Base-by-base conservation (phyloP, 2,888 invertebrate species). In the Nycteola revayana region DNA sequence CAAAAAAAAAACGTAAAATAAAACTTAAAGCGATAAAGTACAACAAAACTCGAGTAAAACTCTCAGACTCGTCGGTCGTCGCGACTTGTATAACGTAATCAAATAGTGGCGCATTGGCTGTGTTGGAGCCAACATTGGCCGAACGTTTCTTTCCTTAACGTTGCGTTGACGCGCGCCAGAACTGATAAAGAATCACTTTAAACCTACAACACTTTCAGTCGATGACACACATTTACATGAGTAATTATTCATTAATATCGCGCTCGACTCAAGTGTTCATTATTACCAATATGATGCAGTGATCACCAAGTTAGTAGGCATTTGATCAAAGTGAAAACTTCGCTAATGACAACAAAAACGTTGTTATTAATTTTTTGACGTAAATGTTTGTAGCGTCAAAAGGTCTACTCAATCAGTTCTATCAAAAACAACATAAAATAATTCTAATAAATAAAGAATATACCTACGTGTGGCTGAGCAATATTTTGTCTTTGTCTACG, bases 41-140 rank as follows among this genome's bases (percentile, higher is more conserved):
- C 61, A 77, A 74, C 70, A 68, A 68, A 74, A 69, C 60, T 71
- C 63, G 59, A 64, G 60, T 64, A 64, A 60, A 61, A 53, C 49
- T 51, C 60, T 78, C 76, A 74, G 77, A 80, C 75, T 78, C 75
- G 72, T 75, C 57, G 53, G 62, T 7, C 14, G 14, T 5, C 14
- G 14, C 58, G 69, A 75, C 73, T 80, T 74, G 75, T 72, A 67
- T 70, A 65, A 71, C 67, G 71, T 63, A 66, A 59, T 59, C 73
- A 60, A 75, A 72, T 66, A 63, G 74, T 76, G 61, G 75, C 14
- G 36, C 10, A 30, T 45, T 41, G 64, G 66, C n/a, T n/a, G n/a
- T n/a, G n/a, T n/a, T n/a, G n/a, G 57, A 60, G 65, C 61, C 63
- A 75, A 66, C 60, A 56, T 71, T 75, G 71, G 76, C 64, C 70